Evolutionary conservation across 2,113 vertebrate species (phyloP).

Genomic region (Porphyrio hochstetteri): DNA sequence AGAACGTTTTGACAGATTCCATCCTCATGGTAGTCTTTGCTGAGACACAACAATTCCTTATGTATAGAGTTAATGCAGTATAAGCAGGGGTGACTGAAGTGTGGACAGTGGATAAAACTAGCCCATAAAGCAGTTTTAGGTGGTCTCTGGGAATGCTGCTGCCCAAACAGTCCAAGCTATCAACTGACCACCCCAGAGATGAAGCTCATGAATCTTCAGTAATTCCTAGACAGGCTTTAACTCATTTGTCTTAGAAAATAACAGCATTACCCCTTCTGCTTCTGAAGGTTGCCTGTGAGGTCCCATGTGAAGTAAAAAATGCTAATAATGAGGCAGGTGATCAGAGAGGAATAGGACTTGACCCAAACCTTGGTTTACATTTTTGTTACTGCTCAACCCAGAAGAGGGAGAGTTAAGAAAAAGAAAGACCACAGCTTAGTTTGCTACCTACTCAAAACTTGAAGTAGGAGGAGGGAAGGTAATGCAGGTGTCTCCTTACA

Average conservation of each 20-base stretch:
- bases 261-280: not conserved
- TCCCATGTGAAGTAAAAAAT: not conserved
- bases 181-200: not conserved
- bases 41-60: not conserved
- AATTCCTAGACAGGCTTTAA: not conserved
- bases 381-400: not conserved
- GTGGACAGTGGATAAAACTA: not conserved
- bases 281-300: not conserved
- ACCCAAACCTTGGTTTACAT: not conserved
- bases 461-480: not conserved
- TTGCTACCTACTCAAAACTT: not conserved
- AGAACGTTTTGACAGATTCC: not conserved
- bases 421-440: not conserved
- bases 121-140: not conserved
- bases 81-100: not conserved
- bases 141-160: not conserved
- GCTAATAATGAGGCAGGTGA: not conserved
- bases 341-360: not conserved
- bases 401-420: not conserved
- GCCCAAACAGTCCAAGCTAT: not conserved
- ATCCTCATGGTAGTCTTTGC: not conserved
- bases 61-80: not conserved
- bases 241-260: not conserved
- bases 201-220: not conserved
- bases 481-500: not conserved